Base-by-base conservation (phyloP, 1,140 invertebrate genomes). In the Eurosta solidaginis region DNA sequence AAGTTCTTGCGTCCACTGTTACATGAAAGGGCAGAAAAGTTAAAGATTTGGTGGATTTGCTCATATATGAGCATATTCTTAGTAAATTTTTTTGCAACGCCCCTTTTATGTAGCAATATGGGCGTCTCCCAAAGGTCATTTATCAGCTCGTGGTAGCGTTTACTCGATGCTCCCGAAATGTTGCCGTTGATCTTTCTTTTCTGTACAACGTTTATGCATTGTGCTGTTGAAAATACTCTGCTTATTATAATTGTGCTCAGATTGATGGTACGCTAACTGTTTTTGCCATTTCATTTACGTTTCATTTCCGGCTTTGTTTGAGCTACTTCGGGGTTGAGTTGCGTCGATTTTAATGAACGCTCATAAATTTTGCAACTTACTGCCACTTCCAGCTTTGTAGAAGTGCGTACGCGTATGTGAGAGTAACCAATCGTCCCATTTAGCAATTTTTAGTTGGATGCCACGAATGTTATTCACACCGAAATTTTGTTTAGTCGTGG, bases 341-440 rank as follows among this genome's bases (percentile, higher is more conserved):
- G 59, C 59, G 36, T 68, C 59, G 59, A 22, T 40, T 68, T 68
- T 29, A 68, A 68, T 42, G 59, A 40, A 68, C 33, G 59, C 36
- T 68, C 59, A 68, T 68, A 68, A 68, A 68, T 68, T 68, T 68
- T 36, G n/a, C 33, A 68, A 68, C 59, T 36, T 40, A 40, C 59
- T 27, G 45, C 29, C 59, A n/a, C 59, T 2, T 40, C 7, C n/a
- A n/a, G n/a, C 36, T 3, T 22, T 36, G 6, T 3, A 9, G n/a
- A 20, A 5, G 33, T 17, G n/a, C 4, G 29, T 36, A 36, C 40
- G 59, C 59, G n/a, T 40, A 22, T 40, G 59, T n/a, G n/a, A n/a
- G n/a, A n/a, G n/a, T n/a, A n/a, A n/a, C n/a, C n/a, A n/a, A n/a
- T n/a, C n/a, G n/a, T n/a, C n/a, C n/a, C n/a, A n/a, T n/a, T n/a